Conservation (phyloP, 2,888 invertebrate genomes). For the Hecatera dysodea region DNA sequence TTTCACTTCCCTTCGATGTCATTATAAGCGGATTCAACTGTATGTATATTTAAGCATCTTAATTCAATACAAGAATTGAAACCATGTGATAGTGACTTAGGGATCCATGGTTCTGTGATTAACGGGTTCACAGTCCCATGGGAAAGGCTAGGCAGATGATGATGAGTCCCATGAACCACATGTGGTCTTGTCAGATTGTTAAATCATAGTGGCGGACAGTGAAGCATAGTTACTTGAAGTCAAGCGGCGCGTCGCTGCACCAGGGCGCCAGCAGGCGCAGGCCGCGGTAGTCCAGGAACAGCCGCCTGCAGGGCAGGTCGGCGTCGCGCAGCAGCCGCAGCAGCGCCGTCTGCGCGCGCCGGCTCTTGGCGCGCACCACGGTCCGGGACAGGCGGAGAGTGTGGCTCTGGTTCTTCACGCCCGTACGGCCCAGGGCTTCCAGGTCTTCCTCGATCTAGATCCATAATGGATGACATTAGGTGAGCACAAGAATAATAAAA, state of each 20-base stretch:
- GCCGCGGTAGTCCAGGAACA: slow-evolving; percentile 98
- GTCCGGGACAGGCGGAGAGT: slow-evolving; percentile 97
- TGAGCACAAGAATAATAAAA: neutral
- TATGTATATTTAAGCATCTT: too few species aligned
- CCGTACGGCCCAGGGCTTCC: slow-evolving; percentile 94
- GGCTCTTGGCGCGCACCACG: slow-evolving; percentile 97
- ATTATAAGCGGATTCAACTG: too few species aligned
- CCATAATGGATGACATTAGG: neutral
- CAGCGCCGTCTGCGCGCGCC: slow-evolving; percentile 94
- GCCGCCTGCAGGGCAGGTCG: slow-evolving; percentile 95
- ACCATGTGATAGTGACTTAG: too few species aligned
- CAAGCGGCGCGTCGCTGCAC: slow-evolving; percentile 94
- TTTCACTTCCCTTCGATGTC: too few species aligned
- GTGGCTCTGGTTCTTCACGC: slow-evolving; percentile 97
- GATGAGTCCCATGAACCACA: too few species aligned
- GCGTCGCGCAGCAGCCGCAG: slow-evolving; percentile 95
- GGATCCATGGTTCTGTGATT: too few species aligned
- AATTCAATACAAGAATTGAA: too few species aligned
- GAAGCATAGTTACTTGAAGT: slow-evolving; percentile 75
- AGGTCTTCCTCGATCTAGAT: slow-evolving; percentile 96
- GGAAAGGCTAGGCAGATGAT: too few species aligned
- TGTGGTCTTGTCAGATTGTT: too few species aligned
- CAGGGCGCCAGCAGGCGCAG: slow-evolving; percentile 97
- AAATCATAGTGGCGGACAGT: too few species aligned
- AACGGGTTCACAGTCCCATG: too few species aligned